Base-by-base conservation (phyloP, 35 echinoderm and acorn worm species). In the Ophiothrix spiculata region DNA sequence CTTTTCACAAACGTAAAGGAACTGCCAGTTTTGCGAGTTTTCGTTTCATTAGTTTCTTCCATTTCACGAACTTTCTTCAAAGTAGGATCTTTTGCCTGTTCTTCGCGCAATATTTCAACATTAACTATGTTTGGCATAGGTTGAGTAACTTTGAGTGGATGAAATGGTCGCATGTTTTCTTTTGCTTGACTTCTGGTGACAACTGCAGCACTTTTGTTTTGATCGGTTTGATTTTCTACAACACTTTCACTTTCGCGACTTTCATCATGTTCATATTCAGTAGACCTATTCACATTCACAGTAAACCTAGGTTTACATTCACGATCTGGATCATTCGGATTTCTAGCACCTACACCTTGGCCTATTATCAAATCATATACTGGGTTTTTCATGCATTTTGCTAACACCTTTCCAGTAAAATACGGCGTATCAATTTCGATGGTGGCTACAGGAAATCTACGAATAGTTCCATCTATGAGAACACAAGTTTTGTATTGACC, bases 291-390 rank as follows among this genome's bases (percentile, higher is more conserved):
- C n/a, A n/a, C n/a, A n/a, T n/a, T n/a, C n/a, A n/a, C n/a, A n/a
- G n/a, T n/a, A n/a, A n/a, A n/a, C n/a, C n/a, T n/a, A 21, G 45
- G 45, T 54, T 32, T 89, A 28, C 79, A 74, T 34, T 81, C 64
- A n/a, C 1, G 1, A 39, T 86, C 40, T 13, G 74, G 69, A 33
- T 86, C 37, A n/a, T 32, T 73, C 19, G 75, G 80, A 28, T 79
- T 38, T 79, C 84, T 78, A 79, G 33, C 74, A 0, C 80, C 82
- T 12, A 4, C 15, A 35, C 40, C 35, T 32, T 90, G 85, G 2
- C 88, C 81, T 34, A 90, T 32, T 37, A 90, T 78, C 21, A 90
- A 1, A 77, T 85, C 81, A 83, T 85, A 89, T 3, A 90, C 81
- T 25, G 81, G 82, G 13, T 32, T 90, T 15, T 76, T 11, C 88